Evolutionary conservation across 2,888 invertebrate genomes (phyloP).

Genomic region (Lasioglossum lativentre): DNA sequence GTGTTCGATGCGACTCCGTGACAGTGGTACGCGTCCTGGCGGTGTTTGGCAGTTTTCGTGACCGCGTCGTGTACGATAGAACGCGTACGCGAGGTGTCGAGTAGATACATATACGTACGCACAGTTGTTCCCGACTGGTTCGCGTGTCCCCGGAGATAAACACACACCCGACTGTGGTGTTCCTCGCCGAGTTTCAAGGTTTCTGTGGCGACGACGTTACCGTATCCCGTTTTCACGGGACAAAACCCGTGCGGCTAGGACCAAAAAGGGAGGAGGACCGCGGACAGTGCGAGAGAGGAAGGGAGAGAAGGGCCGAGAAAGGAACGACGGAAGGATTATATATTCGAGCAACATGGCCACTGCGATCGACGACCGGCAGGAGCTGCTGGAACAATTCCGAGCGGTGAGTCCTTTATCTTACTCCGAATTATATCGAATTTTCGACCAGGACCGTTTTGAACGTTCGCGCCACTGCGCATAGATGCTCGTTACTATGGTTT

Average conservation of each 20-base stretch:
- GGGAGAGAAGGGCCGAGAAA: constrained; percentile 62
- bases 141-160: constrained; percentile 35
- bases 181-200: constrained; percentile 22
- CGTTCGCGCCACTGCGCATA: not conserved
- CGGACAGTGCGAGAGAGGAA: constrained; percentile 17
- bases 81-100: constrained; percentile 47
- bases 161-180: constrained; percentile 43
- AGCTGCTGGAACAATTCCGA: constrained; percentile 82
- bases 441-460: not conserved
- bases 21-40: constrained; percentile 35
- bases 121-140: constrained; percentile 23
- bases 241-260: not conserved
- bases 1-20: constrained; percentile 62
- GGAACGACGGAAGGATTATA: constrained; percentile 75
- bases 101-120: constrained; percentile 26
- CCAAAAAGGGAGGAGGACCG: constrained; percentile 23
- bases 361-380: constrained; percentile 83
- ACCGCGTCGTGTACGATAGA: constrained; percentile 39
- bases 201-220: constrained; percentile 16
- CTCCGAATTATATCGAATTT: not conserved
- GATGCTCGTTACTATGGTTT: constrained; percentile 22
- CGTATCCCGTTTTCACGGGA: not conserved
- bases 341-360: constrained; percentile 83
- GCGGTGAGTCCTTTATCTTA: constrained; percentile 75
- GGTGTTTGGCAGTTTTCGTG: constrained; percentile 13